These are phyloP conservation scores for Mixornis gularis DNA, from an alignment of 2,113 vertebrate species.

Conservation along the genomic window DNA sequence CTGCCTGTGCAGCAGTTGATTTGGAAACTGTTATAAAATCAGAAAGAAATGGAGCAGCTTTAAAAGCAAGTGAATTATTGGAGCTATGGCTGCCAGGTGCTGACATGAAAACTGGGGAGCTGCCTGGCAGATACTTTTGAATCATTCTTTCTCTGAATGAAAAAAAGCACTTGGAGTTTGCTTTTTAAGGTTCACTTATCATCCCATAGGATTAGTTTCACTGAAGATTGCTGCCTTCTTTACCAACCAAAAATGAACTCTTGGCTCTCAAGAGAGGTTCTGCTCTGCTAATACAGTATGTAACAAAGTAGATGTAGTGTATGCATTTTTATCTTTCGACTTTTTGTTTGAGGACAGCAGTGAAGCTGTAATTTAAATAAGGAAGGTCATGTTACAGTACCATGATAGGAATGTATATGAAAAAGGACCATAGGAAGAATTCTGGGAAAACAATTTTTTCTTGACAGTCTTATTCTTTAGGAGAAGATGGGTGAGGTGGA, in stretches of 20 bases:
- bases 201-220: not conserved
- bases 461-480: not conserved
- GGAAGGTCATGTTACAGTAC: not conserved
- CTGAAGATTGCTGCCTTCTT: not conserved
- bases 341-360: not conserved
- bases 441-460: not conserved
- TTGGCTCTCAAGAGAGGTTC: not conserved
- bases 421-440: not conserved
- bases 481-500: not conserved
- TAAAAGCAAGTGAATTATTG: not conserved
- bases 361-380: not conserved
- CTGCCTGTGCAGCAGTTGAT: not conserved
- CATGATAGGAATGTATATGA: not conserved
- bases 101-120: not conserved
- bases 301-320: not conserved
- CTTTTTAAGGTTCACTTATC: not conserved
- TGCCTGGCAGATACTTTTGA: not conserved
- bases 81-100: not conserved
- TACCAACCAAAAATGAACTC: not conserved
- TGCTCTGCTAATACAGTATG: not conserved
- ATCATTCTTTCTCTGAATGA: not conserved
- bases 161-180: not conserved
- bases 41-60: not conserved
- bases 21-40: constrained; percentile 1
- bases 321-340: not conserved